phyloP scores from a whole-genome alignment of 2,113 vertebrate genomes.

The Gymnocephalus cernua region DNA sequence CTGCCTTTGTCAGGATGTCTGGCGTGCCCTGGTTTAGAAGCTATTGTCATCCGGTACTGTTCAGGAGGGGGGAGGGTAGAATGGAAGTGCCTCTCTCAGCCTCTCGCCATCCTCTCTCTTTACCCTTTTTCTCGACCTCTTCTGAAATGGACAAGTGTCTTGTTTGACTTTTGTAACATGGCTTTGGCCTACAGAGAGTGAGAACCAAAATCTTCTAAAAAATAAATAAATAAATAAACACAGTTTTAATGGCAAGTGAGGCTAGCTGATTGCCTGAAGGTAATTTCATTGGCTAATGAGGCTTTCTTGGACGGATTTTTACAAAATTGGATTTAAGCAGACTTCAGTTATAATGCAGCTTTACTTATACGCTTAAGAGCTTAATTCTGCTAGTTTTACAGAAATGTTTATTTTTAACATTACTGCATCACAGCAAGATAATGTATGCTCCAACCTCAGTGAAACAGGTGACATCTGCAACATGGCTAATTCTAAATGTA shows the following conservation, averaged over 20 bases:
- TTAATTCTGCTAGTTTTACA: slow-evolving; percentile 39
- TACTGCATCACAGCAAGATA: background rate
- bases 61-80: slow-evolving; percentile 77
- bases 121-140: slow-evolving; percentile 36
- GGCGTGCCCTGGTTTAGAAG: slow-evolving; percentile 82
- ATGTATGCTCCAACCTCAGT: background rate
- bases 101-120: slow-evolving; percentile 59
- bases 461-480: background rate
- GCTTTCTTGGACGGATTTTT: slow-evolving; percentile 47
- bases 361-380: slow-evolving; percentile 46
- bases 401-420: slow-evolving; percentile 37
- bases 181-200: slow-evolving; percentile 3
- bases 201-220: slow-evolving; percentile 12
- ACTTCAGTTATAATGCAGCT: slow-evolving; percentile 39
- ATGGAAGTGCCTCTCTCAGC: slow-evolving; percentile 65
- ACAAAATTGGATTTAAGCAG: slow-evolving; percentile 50
- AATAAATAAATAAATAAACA: too few relatives aligned
- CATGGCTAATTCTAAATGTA: background rate
- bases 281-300: slow-evolving; percentile 32
- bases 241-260: slow-evolving; percentile 32
- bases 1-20: slow-evolving; percentile 84
- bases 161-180: slow-evolving; percentile 59
- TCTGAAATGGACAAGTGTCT: slow-evolving; percentile 54
- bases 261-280: slow-evolving; percentile 20
- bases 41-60: slow-evolving; percentile 83